Evolutionary conservation across 2,888 invertebrate species (phyloP), one percentile per base, ranked within the genome.

Genomic region (Dryadula phaetusa): DNA sequence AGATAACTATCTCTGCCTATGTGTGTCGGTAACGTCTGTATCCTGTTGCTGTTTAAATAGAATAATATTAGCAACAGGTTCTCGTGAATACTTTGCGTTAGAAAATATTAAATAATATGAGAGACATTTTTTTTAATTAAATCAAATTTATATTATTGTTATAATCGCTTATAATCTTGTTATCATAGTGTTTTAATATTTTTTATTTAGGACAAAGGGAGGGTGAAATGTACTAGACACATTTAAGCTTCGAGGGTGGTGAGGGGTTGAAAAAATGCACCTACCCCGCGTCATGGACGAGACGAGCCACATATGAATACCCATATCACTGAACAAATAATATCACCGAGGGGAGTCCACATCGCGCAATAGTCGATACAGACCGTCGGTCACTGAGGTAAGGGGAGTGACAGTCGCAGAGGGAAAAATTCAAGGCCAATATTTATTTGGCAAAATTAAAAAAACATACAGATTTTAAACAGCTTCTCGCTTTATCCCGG

Each of bases 11-110:
- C 49, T 49, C 49, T 49, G 25, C n/a, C n/a, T 49, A 25, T 8
- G 49, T 49, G n/a, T 1, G 49, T 49, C 6, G 25, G 49, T 49
- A 25, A 25, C n/a, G 8, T 16, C 16, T 28, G 16, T 52, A 52
- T 52, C 49, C 49, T 52, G 49, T 52, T 49, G 25, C n/a, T 25
- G 1, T 52, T 28, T 52, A 52, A 28, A 28, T 28, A 28, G 28
- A 52, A 52, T 28, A 52, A 52, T n/a, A 52, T 52, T 52, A 28
- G 16, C 28, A 52, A 52, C 49, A 52, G 49, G 49, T 52, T 52
- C 28, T 28, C 16, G 28, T 52, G 49, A 52, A 52, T 52, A 52
- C 28, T 28, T n/a, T n/a, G 7, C 28, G 28, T n/a, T 28, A 52
- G 28, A 52, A 52, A 52, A 52, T 16, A 49, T 52, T 16, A 52